phyloP scores from a whole-genome alignment of 2,888 invertebrate species.

The Caenorhabditis sinica region DNA sequence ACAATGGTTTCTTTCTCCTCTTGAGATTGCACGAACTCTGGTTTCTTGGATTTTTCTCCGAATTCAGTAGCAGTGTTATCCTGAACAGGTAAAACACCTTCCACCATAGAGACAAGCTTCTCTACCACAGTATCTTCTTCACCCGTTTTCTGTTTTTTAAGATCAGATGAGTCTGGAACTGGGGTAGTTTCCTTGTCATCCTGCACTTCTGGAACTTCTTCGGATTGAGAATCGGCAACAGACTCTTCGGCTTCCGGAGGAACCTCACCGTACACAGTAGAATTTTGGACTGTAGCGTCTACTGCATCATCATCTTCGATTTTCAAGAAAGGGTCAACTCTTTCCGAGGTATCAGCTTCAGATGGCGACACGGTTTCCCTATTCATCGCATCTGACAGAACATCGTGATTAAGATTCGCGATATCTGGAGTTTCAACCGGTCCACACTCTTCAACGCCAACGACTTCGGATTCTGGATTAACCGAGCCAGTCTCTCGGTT shows the following conservation, averaged over 20 bases:
- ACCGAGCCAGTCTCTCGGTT: too few relatives aligned
- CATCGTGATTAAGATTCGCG: not conserved
- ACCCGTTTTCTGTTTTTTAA: not conserved
- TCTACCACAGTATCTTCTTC: not conserved
- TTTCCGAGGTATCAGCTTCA: not conserved
- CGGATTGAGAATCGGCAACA: slow-evolving; percentile 7
- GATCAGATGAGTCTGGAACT: not conserved
- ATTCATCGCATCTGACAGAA: not conserved
- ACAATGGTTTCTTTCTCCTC: not conserved
- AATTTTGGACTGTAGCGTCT: too few relatives aligned
- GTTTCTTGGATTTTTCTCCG: too few relatives aligned
- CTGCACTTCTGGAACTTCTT: not conserved
- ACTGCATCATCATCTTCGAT: not conserved
- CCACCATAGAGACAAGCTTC: slow-evolving; percentile 3
- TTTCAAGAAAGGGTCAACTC: not conserved
- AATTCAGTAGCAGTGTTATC: too few relatives aligned
- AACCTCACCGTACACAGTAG: not conserved
- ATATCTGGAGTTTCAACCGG: not conserved
- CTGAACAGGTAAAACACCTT: not conserved
- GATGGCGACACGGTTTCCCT: not conserved
- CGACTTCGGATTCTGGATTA: too few relatives aligned
- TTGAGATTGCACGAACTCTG: too few relatives aligned
- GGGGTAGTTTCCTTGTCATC: not conserved
- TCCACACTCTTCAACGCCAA: too few relatives aligned
- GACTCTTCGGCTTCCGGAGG: slow-evolving; percentile 8